Percentiles rank a stretch among this genome's conserved stretches.
Evolutionary conservation across 2,888 invertebrate species (phyloP).

Genomic region (Gastracanthus pulcherrimus): DNA sequence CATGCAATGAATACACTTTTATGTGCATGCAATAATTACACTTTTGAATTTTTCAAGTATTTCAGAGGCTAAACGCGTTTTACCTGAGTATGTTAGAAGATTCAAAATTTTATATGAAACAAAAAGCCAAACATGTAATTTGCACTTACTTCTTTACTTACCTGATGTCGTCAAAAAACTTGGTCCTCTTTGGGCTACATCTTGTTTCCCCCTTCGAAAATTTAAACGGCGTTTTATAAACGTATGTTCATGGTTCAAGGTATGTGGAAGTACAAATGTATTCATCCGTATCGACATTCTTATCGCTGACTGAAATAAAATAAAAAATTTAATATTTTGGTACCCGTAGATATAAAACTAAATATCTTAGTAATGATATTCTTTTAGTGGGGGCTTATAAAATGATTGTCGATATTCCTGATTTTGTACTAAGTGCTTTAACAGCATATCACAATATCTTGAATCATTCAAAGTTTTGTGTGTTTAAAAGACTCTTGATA

Average conservation of each 20-base stretch:
- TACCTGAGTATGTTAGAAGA: conserved; percentile 47
- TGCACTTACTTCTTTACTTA: too few species aligned
- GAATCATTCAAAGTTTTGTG: too few species aligned
- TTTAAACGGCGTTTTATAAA: conserved; percentile 55
- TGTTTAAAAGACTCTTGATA: too few species aligned
- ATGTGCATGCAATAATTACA: too few species aligned
- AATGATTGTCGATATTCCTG: background rate
- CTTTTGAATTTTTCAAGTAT: conserved; percentile 54
- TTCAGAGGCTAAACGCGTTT: conserved; percentile 43
- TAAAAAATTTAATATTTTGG: background rate
- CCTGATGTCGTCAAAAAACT: too few species aligned
- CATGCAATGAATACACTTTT: too few species aligned
- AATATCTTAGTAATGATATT: background rate
- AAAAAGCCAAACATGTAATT: too few species aligned
- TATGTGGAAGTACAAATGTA: conserved; percentile 5
- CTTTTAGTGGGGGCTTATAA: too few species aligned
- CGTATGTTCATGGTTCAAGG: conserved; percentile 50
- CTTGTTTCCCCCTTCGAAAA: too few species aligned
- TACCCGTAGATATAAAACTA: background rate
- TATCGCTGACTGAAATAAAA: background rate
- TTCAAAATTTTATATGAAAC: conserved; percentile 60
- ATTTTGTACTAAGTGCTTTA: background rate
- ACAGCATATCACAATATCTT: background rate
- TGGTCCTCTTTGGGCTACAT: too few species aligned
- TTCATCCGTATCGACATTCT: background rate